Base-by-base conservation (phyloP, 2,797 vertebrate species). In the Acrocephalus scirpaceus region DNA sequence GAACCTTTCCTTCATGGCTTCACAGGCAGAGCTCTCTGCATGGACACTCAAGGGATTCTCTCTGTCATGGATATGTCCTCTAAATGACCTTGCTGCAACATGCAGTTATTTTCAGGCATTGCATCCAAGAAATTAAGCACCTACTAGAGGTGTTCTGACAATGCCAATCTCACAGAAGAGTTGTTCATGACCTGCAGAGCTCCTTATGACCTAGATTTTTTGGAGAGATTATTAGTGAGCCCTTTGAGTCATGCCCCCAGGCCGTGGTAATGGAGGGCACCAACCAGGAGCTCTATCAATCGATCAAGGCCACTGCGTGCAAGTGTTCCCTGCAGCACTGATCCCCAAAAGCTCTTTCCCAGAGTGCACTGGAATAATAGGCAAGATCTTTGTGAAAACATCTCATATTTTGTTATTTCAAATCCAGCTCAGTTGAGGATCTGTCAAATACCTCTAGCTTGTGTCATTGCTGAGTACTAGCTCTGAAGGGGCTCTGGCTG, bases 271-370 rank as follows among this genome's bases (percentile, higher is more conserved):
- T 47, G 47, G 75, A 86, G 53, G 11, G 5, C 66, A 72, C 80
- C 32, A 85, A 36, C 27, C 17, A 29, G 27, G 72, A 77, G 22
- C 57, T 67, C 38, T 57, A 34, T 74, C 42, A 44, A 17, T 16
- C 0, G 5, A 91, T 56, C 50, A 61, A 89, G 51, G 57, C 15
- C 0, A 0, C 22, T 61, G 34, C 15, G 26, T n/a, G 18, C 0
- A 3, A 61, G 18, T 3, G 1, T 16, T 86, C 20, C 48, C 48
- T 1, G 2, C 44, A 64, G 80, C 67, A 53, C 13, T 34, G n/a
- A 42, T n/a, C 51, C 45, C 27, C 56, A 58, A 58, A 80, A 78
- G 44, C 36, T 38, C 44, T 72, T 93, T 84, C 32, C 65, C 62
- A 76, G 51, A 48, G n/a, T 76, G 45, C 32, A 29, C 1, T 75